A percentile compares a stretch with the other conserved stretches of the same genome.
These are phyloP conservation scores for Adelphocoris suturalis DNA, from an alignment of 2,888 invertebrate species.

Conservation along the genomic window DNA sequence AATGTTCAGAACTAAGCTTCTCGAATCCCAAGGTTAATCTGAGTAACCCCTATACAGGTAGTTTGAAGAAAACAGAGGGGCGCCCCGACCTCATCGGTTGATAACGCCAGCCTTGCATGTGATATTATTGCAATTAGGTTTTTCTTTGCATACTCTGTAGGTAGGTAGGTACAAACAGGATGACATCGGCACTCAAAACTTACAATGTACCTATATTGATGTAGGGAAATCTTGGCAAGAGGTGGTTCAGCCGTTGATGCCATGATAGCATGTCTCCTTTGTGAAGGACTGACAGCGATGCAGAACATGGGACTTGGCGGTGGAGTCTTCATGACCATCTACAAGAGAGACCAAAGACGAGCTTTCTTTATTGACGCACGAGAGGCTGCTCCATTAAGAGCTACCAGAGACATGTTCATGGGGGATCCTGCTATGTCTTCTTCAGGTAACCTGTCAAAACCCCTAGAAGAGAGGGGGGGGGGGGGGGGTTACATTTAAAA, in stretches of 20 bases:
- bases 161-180: background rate
- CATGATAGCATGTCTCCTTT: slow-evolving; percentile 78
- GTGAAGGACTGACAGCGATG: slow-evolving; percentile 78
- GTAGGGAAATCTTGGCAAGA: slow-evolving; percentile 77
- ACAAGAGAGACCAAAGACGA: slow-evolving; percentile 82
- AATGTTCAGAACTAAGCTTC: too few relatives aligned
- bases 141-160: background rate
- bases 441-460: slow-evolving; percentile 61
- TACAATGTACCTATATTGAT: slow-evolving; percentile 15
- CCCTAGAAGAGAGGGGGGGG: too few relatives aligned
- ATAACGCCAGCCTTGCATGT: too few relatives aligned
- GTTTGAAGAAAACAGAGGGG: too few relatives aligned
- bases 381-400: slow-evolving; percentile 85
- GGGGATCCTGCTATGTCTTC: slow-evolving; percentile 78
- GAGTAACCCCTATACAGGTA: too few relatives aligned
- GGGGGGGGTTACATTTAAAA: too few relatives aligned
- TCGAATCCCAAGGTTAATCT: too few relatives aligned
- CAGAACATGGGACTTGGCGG: slow-evolving; percentile 82
- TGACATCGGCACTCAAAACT: background rate
- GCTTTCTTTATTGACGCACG: slow-evolving; percentile 86
- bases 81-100: too few relatives aligned
- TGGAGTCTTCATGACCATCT: slow-evolving; percentile 89
- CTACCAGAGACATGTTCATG: slow-evolving; percentile 83
- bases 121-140: slow-evolving; percentile 1
- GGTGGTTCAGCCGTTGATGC: slow-evolving; percentile 79